phyloP scores from a whole-genome alignment of 2,888 invertebrate species.

The Meta bourneti region DNA sequence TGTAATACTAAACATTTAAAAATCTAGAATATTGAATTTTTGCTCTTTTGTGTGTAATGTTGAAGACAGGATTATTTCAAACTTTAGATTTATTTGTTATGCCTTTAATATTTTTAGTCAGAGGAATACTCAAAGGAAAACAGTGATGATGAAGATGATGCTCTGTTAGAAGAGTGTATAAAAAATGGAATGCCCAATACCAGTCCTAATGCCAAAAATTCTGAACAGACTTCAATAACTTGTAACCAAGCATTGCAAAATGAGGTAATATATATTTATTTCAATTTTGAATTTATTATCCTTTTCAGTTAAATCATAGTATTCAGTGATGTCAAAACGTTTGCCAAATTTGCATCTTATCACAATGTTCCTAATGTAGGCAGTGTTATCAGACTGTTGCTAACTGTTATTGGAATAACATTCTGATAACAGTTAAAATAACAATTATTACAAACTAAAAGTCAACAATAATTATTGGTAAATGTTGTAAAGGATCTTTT shows the following conservation, averaged over 20 bases:
- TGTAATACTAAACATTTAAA: background rate
- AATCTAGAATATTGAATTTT: background rate
- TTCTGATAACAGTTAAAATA: no score
- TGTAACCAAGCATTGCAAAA: background rate
- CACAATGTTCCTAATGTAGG: no score
- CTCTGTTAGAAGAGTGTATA: conserved; percentile 87
- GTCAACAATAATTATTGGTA: no score
- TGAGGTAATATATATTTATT: conserved; percentile 2
- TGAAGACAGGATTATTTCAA: background rate
- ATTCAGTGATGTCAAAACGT: no score
- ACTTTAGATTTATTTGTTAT: no score
- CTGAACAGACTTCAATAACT: background rate
- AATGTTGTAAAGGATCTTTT: no score
- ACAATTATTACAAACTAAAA: no score
- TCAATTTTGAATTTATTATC: no score
- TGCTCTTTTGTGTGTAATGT: background rate
- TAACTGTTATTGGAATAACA: no score
- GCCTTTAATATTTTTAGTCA: background rate
- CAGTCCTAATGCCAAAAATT: background rate
- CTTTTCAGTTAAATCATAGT: no score
- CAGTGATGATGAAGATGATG: conserved; percentile 78
- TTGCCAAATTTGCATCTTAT: no score
- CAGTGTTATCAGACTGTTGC: no score
- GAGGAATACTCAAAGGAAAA: conserved; percentile 41
- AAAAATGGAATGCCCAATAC: conserved; percentile 86